Conservation (phyloP, 2,888 invertebrate species). For the Oxyteleia sp. region DNA sequence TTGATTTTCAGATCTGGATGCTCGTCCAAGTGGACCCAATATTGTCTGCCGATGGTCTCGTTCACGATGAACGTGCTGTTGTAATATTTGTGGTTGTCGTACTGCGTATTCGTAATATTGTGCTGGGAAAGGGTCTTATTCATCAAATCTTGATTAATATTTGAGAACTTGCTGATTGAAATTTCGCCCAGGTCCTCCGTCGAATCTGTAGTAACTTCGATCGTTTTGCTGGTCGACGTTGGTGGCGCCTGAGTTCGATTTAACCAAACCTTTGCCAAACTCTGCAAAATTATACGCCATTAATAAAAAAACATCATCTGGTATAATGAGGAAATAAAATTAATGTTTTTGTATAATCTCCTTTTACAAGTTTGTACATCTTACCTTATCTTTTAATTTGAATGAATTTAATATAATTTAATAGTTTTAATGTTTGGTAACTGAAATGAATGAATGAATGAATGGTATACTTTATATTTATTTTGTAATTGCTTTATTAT, state of each 20-base stretch:
- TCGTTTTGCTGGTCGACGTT: constrained; percentile 69
- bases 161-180: constrained; percentile 84
- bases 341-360: too few species aligned
- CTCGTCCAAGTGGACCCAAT: constrained; percentile 92
- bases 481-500: too few species aligned
- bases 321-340: too few species aligned
- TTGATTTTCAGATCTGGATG: constrained; percentile 90
- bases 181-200: constrained; percentile 82
- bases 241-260: constrained; percentile 79
- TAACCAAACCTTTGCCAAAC: too few species aligned
- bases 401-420: too few species aligned
- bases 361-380: too few species aligned
- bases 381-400: too few species aligned
- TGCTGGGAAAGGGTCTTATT: constrained; percentile 87
- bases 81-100: constrained; percentile 94
- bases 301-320: too few species aligned
- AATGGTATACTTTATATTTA: too few species aligned
- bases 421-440: too few species aligned
- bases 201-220: constrained; percentile 30
- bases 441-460: too few species aligned
- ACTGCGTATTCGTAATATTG: constrained; percentile 87
- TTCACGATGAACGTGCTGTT: constrained; percentile 92
- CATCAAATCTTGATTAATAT: constrained; percentile 80
- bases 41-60: constrained; percentile 89
- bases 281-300: too few species aligned